These are phyloP conservation scores for Baronia brevicornis DNA, from an alignment of 2,888 invertebrate genomes.

Conservation along the genomic window DNA sequence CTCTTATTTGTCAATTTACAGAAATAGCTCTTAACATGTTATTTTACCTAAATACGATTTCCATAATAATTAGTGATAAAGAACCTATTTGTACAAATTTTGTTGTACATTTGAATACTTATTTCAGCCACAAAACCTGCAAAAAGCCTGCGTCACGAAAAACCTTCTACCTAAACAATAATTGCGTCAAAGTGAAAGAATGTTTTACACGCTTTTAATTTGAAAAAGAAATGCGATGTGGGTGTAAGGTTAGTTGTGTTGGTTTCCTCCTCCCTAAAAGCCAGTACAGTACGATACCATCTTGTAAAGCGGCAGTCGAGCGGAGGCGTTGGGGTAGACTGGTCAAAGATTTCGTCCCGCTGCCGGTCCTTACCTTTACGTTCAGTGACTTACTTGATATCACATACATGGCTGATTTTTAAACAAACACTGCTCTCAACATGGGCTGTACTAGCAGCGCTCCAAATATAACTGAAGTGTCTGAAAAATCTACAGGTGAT, in stretches of 20 bases:
- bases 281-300: slow-evolving; percentile 66
- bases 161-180: slow-evolving; percentile 42
- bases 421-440: slow-evolving; percentile 29
- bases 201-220: slow-evolving; percentile 58
- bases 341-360: slow-evolving; percentile 30
- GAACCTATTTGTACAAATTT: too few species aligned
- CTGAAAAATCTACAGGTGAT: slow-evolving; percentile 42
- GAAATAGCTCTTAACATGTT: too few species aligned
- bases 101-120: too few species aligned
- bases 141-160: slow-evolving; percentile 24
- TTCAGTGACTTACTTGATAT: slow-evolving; percentile 17
- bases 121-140: slow-evolving; percentile 17
- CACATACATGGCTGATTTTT: slow-evolving; percentile 21
- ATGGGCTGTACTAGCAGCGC: slow-evolving; percentile 71
- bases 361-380: slow-evolving; percentile 11
- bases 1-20: too few species aligned
- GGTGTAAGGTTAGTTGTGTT: slow-evolving; percentile 72
- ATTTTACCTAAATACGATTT: too few species aligned
- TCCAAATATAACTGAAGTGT: slow-evolving; percentile 42
- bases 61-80: too few species aligned
- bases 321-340: slow-evolving; percentile 42
- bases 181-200: slow-evolving; percentile 49
- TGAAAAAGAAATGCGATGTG: slow-evolving; percentile 68
- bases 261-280: slow-evolving; percentile 67
- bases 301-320: slow-evolving; percentile 49